Evolutionary conservation across 2,797 vertebrate genomes (phyloP), one percentile per base, ranked within the genome.

Genomic region (Sebastes iracundus): DNA sequence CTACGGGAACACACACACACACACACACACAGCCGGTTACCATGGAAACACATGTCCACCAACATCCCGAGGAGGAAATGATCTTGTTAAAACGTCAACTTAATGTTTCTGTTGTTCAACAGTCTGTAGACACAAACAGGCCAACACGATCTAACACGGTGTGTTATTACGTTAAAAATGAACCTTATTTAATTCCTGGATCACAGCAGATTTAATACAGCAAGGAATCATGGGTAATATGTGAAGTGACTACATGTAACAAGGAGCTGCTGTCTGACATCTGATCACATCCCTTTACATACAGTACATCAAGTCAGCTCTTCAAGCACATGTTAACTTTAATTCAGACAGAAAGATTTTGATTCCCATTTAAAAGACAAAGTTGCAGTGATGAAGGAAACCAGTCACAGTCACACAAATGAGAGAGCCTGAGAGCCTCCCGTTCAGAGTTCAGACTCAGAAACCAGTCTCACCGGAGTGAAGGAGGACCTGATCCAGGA

Each of bases 401-500:
- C 38, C 38, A 42, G 38, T 42, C 32, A 32, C 30, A 33, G 32
- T 33, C 38, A 42, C 14, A 42, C 6, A 42, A 42, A 42, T 42
- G 38, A 42, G 38, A 38, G 35, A 42, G 38, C 14, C 38, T 42
- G 38, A 42, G 38, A 42, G 38, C 38, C 38, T 42, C 38, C 38
- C 38, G 38, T 42, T 42, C 38, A 42, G 38, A 42, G 38, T 42
- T 46, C 42, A 46, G 0, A 46, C 14, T 6, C 42, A 46, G 49
- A 52, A 52, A 83, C 35, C 64, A 22, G 56, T 22, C 90, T 94
- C 77, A 95, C 92, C 93, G 0, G 94, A 90, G 80, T 94, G 91
- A 69, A 96, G 92, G 61, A 95, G 96, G 90, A 99, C 94, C 93
- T 97, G 97, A 87, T 99, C 97, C 90, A 97, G 95, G 90, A 98